Evolutionary conservation across 2,113 vertebrate species (phyloP), one percentile per base, ranked within the genome.

Genomic region (Pseudolaguvia tuberculata): DNA sequence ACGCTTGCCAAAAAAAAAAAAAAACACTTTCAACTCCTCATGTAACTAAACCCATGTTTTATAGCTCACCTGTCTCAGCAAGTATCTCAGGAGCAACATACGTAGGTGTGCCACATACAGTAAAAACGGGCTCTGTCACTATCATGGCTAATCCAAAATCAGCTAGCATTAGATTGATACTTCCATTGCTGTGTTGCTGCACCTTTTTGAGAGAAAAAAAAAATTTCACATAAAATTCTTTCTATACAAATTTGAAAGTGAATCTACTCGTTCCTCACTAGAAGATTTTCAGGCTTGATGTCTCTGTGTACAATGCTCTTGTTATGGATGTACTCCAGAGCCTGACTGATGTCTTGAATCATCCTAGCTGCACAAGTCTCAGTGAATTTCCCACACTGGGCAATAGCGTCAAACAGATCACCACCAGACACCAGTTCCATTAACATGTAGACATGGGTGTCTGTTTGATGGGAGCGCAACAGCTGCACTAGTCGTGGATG

Each of bases 61-160:
- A 47, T 17, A 39, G 12, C 80, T 87, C 78, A 98, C 97, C 97
- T 88, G 93, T 96, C 87, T 99, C 97, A 75, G 89, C 91, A 70
- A 99, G 94, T 86, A 98, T 98, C 86, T 99, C 97, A 2, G 97
- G 97, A 59, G 97, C 96, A 48, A 98, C 96, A 1, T 99, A 98
- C 0, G 97, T 99, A 2, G 97, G 97, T 12, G 96, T 99, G 73
- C 96, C 97, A 81, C 97, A 99, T 14, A 99, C 94, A n/a, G 96
- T 98, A 83, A 94, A 98, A 82, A 98, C 91, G 4, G 95, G 97
- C 79, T 95, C 94, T 0, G 92, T 94, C 78, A 98, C 93, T 42
- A 92, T 89, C 85, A 95, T 93, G 21, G 97, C 97, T n/a, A 99
- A 94, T 74, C 97, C 96, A 70, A 99, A 99, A 84, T 99, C 97